Conservation (phyloP, 2,113 vertebrate species). For the Gymnocephalus cernua region DNA sequence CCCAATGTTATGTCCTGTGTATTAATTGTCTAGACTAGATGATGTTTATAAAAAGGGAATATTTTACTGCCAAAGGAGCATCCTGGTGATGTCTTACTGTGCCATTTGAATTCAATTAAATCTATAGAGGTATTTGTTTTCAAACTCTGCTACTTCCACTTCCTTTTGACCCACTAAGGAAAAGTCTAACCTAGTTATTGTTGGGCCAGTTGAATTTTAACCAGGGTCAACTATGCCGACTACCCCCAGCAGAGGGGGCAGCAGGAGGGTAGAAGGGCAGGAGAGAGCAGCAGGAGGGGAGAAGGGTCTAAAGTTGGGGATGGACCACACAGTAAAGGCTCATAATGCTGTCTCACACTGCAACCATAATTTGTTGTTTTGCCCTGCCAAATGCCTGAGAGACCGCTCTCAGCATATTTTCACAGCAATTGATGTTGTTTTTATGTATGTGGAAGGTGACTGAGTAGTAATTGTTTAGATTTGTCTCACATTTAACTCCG, state of each 20-base stretch:
- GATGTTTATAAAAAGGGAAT: neutral
- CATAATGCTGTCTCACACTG: conserved; percentile 70
- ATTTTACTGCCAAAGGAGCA: neutral
- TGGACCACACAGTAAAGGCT: conserved; percentile 80
- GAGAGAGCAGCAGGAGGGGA: conserved; percentile 64
- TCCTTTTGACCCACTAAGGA: conserved; percentile 26
- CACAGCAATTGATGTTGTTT: conserved; percentile 59
- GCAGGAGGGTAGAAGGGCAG: conserved; percentile 65
- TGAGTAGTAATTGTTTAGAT: conserved; percentile 37
- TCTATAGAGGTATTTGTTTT: conserved; percentile 19
- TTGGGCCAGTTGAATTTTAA: conserved; percentile 74
- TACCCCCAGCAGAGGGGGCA: conserved; percentile 77
- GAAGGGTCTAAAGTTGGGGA: conserved; percentile 47
- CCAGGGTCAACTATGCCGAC: conserved; percentile 75
- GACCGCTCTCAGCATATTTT: conserved; percentile 70
- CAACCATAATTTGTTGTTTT: conserved; percentile 77
- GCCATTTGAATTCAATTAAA: conserved; percentile 11
- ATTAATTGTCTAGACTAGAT: neutral
- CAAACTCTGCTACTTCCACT: conserved; percentile 35
- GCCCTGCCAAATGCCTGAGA: conserved; percentile 62
- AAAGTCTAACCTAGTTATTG: conserved; percentile 51
- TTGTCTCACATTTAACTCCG: conserved; percentile 27
- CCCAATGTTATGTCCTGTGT: neutral
- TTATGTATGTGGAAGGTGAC: conserved; percentile 52
- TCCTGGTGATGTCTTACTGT: neutral